Evolutionary conservation across 2,888 invertebrate species (phyloP).

Genomic region (Acanthoscelides obtectus): DNA sequence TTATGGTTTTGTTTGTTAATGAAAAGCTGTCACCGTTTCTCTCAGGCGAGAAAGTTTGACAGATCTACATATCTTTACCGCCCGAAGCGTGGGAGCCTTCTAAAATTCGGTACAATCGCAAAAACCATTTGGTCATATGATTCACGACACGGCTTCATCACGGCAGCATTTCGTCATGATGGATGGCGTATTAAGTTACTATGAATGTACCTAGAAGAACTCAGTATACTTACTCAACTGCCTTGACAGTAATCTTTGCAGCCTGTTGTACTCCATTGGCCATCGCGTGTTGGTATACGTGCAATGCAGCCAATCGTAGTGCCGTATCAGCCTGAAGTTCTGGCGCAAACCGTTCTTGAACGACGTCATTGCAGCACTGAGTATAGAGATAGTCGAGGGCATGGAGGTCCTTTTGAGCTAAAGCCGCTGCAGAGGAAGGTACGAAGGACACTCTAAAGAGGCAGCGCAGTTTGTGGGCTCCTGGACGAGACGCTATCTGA

Average conservation of each 20-base stretch:
- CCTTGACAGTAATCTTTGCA: constrained; percentile 78
- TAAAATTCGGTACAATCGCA: too few species aligned
- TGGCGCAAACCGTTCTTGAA: constrained; percentile 84
- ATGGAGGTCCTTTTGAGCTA: constrained; percentile 77
- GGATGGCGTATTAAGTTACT: too few species aligned
- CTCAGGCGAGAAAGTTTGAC: too few species aligned
- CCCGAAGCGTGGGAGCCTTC: too few species aligned
- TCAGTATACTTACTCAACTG: constrained; percentile 70
- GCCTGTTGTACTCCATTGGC: constrained; percentile 73
- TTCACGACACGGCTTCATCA: too few species aligned
- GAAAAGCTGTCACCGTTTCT: too few species aligned
- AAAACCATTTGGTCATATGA: too few species aligned
- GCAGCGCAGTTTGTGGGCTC: constrained; percentile 85
- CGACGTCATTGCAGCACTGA: constrained; percentile 92
- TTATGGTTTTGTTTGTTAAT: too few species aligned
- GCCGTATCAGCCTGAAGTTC: constrained; percentile 87
- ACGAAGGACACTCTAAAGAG: constrained; percentile 87
- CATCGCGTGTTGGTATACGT: constrained; percentile 85
- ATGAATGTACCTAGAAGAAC: constrained; percentile 2
- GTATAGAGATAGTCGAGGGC: constrained; percentile 86
- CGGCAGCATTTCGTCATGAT: too few species aligned
- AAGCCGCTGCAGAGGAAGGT: constrained; percentile 77
- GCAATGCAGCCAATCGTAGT: constrained; percentile 78
- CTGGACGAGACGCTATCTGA: constrained; percentile 86
- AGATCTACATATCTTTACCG: too few species aligned